These are phyloP conservation scores for Zaprionus inermis DNA, from an alignment of 1,140 invertebrate genomes.

Conservation along the genomic window DNA sequence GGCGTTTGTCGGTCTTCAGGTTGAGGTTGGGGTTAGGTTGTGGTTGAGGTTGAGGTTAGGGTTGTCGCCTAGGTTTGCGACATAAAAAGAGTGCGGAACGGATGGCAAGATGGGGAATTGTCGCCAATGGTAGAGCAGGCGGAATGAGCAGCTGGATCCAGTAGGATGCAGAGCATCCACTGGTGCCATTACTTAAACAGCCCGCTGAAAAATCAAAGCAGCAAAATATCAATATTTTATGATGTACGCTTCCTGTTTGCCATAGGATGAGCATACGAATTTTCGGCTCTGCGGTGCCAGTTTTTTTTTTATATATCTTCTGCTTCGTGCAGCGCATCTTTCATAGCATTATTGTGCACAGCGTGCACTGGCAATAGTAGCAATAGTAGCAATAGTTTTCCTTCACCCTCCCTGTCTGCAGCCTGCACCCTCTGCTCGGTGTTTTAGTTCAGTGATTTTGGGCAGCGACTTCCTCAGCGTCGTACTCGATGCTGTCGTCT, in stretches of 20 bases:
- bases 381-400: constrained; percentile 52
- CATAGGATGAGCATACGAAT: constrained; percentile 40
- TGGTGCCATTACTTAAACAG: constrained; percentile 76
- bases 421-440: constrained; percentile 33
- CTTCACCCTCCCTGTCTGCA: neutral
- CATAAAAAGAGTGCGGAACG: constrained; percentile 55
- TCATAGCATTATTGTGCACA: constrained; percentile 43
- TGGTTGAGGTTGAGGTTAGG: constrained; percentile 13
- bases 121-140: constrained; percentile 43
- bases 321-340: neutral
- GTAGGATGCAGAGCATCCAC: constrained; percentile 8
- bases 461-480: constrained; percentile 64
- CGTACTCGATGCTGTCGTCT: constrained; percentile 55
- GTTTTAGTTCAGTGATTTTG: constrained; percentile 81
- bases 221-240: constrained; percentile 82
- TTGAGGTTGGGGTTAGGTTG: constrained; percentile 44
- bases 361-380: constrained; percentile 65
- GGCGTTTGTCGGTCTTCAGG: constrained; percentile 62
- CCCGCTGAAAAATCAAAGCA: constrained; percentile 76
- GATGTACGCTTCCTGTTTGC: constrained; percentile 75
- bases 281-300: constrained; percentile 33
- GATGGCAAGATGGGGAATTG: constrained; percentile 65
- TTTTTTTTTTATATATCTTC: constrained; percentile 19
- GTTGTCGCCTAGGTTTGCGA: constrained; percentile 32
- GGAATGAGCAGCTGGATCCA: constrained; percentile 1